Conservation (phyloP, 2,797 vertebrate species). For the Coilia nasus region DNA sequence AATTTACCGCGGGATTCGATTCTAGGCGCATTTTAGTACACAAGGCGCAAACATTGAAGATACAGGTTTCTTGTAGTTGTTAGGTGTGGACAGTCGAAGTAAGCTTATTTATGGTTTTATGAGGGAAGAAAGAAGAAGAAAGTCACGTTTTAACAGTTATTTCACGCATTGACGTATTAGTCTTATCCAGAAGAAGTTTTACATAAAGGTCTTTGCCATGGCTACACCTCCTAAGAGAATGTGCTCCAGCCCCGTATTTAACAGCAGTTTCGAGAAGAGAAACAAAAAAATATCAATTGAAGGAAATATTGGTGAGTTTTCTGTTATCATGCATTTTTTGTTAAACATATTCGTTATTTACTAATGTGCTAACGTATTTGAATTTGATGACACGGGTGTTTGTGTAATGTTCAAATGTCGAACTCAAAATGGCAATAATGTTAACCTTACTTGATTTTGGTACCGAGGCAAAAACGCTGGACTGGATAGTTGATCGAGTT, state of each 20-base stretch:
- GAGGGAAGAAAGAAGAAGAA: background rate
- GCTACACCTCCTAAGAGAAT: constrained; percentile 70
- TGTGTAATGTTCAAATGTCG: no score
- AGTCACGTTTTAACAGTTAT: no score
- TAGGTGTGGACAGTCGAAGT: background rate
- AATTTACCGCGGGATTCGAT: constrained; percentile 9
- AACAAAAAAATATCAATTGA: constrained; percentile 80
- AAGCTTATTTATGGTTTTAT: background rate
- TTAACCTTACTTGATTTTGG: no score
- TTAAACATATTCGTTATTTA: no score
- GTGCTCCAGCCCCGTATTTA: constrained; percentile 57
- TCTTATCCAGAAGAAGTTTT: background rate
- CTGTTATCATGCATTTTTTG: background rate
- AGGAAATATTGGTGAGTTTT: constrained; percentile 83
- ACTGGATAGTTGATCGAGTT: background rate
- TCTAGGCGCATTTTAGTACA: background rate
- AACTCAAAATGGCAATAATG: no score
- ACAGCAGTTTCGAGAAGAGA: constrained; percentile 72
- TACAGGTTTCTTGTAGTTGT: background rate
- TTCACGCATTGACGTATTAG: background rate
- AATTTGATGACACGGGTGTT: no score
- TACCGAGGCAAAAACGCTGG: no score
- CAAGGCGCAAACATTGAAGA: background rate
- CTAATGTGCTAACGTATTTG: no score
- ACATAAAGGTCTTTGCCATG: constrained; percentile 54